Evolutionary conservation across 2,888 invertebrate genomes (phyloP), one percentile per base, ranked within the genome.

Genomic region (Blera fallax): DNA sequence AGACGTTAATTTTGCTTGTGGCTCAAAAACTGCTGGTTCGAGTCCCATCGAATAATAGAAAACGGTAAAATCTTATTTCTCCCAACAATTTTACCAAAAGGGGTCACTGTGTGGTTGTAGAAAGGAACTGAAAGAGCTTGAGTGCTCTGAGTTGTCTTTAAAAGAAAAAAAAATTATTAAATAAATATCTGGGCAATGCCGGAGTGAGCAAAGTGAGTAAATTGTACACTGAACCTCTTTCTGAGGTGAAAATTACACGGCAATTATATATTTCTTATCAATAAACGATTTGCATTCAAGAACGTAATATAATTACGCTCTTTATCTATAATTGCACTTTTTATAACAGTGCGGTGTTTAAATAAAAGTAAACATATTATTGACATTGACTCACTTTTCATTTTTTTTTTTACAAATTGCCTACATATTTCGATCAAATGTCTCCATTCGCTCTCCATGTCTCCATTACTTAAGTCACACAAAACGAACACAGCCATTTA

Each of bases 381-480:
- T 62, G 80, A 74, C 80, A 81, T 81, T 81, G 80, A 76, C 80
- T 81, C 80, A 81, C 60, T 79, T 79, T 54, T 24, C 21, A 10
- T 32, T 7, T 29, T 29, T 64, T 54, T 54, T 50, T 64, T 64
- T 56, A 37, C 56, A 64, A 48, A 48, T 72, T 37, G 37, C 37
- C 4, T 24, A 24, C 4, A 2, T 62, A 32, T 14, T 62, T 43
- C 62, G 18, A 73, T 58, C 21, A 54, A 72, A 72, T 48, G 48
- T 65, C 64, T 65, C 43, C 43, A 62, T 70, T 78, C 27, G 43
- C 70, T 64, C 64, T 65, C 43, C 43, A 62, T 70, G 69, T 18
- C 32, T 58, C 64, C 62, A 64, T 62, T 72, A 5, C 24, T 8
- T 21, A 14, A 58, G 32, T 24, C 48, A 73, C 24, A 79, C 45